Conservation (phyloP, 2,888 invertebrate genomes). For the Plebejus argus region DNA sequence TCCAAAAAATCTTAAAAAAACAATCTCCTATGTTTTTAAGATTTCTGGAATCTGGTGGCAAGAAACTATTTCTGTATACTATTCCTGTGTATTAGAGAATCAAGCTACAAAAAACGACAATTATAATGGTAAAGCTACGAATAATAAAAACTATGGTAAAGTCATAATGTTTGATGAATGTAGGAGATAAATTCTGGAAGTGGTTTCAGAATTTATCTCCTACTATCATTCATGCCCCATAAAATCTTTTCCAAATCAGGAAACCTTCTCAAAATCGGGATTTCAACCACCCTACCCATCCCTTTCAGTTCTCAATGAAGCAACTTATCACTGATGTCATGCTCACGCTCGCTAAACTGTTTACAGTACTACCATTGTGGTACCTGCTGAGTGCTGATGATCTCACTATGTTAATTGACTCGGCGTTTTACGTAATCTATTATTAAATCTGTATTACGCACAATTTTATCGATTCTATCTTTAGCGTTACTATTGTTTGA, state of each 20-base stretch:
- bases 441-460: conserved; percentile 21
- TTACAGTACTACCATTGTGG: conserved; percentile 18
- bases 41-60: background rate
- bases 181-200: no score
- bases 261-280: background rate
- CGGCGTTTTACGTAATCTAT: conserved; percentile 22
- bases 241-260: no score
- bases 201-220: no score
- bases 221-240: no score
- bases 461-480: background rate
- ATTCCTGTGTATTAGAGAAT: no score
- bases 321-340: conserved; percentile 11
- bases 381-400: conserved; percentile 1
- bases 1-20: background rate
- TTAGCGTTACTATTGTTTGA: background rate
- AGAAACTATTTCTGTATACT: background rate
- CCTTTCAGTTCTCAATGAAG: background rate
- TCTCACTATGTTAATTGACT: conserved; percentile 11
- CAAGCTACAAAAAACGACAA: background rate
- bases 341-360: background rate
- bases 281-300: no score
- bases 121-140: no score
- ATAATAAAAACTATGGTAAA: no score
- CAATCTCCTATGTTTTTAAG: background rate
- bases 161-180: no score